These are phyloP conservation scores for Sweltsa coloradensis DNA, from an alignment of 1,140 invertebrate genomes.

Conservation along the genomic window DNA sequence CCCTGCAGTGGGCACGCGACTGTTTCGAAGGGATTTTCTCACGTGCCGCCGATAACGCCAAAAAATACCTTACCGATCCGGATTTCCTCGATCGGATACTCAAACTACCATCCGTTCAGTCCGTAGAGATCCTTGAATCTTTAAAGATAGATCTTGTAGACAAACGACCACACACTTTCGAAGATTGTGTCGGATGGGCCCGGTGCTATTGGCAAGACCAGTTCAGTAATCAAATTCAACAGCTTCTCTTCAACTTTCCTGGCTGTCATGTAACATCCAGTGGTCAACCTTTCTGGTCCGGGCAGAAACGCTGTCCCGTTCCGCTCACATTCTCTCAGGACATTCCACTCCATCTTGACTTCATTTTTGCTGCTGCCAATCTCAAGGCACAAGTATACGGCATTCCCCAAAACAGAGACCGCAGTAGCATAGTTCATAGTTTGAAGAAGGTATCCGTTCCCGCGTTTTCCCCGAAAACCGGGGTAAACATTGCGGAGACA, in stretches of 20 bases:
- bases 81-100: slow-evolving; percentile 75
- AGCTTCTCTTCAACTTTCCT: slow-evolving; percentile 95
- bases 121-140: slow-evolving; percentile 77
- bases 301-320: slow-evolving; percentile 92
- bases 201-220: slow-evolving; percentile 84
- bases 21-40: slow-evolving; percentile 91
- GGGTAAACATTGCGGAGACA: slow-evolving; percentile 95
- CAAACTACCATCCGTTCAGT: slow-evolving; percentile 80
- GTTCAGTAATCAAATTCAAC: slow-evolving; percentile 90
- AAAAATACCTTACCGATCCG: slow-evolving; percentile 71
- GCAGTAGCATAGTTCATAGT: slow-evolving; percentile 52
- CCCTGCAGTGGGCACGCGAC: slow-evolving; percentile 95
- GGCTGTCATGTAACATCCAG: slow-evolving; percentile 81
- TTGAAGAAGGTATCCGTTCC: slow-evolving; percentile 58
- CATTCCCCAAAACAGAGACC: slow-evolving; percentile 54
- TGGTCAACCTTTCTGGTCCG: slow-evolving; percentile 97
- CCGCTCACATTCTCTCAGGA: slow-evolving; percentile 60
- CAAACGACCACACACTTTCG: slow-evolving; percentile 67
- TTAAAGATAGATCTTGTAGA: slow-evolving; percentile 80
- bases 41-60: slow-evolving; percentile 81
- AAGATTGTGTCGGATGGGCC: slow-evolving; percentile 87
- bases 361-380: slow-evolving; percentile 84
- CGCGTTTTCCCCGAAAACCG: slow-evolving; percentile 82
- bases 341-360: slow-evolving; percentile 79
- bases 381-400: slow-evolving; percentile 87